phyloP scores from a whole-genome alignment of 2,113 vertebrate genomes.

The Phaethornis superciliosus region DNA sequence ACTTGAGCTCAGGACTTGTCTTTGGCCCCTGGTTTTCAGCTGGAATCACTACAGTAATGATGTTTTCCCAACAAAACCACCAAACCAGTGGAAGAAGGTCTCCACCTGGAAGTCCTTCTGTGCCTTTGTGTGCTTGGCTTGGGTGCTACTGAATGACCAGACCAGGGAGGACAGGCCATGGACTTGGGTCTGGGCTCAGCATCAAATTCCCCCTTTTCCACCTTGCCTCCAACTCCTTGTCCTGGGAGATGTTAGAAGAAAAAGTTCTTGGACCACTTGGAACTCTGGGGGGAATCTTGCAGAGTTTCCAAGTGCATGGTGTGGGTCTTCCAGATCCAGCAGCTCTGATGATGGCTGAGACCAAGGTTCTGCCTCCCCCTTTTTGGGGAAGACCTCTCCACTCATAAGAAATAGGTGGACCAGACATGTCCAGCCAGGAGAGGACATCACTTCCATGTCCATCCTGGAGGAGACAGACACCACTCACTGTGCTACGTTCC shows the following conservation, averaged over 20 bases:
- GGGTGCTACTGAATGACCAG: neutral
- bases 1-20: neutral
- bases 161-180: neutral
- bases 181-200: neutral
- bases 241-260: neutral
- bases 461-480: neutral
- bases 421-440: too few species aligned
- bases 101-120: rapidly evolving
- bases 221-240: neutral
- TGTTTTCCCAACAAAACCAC: neutral
- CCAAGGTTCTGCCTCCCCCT: neutral
- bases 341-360: neutral
- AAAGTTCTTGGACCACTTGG: neutral
- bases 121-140: neutral
- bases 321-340: neutral
- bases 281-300: too few species aligned
- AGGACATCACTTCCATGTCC: too few species aligned
- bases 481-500: too few species aligned
- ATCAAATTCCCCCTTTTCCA: neutral
- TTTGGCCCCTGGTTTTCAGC: neutral
- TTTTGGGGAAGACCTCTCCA: neutral
- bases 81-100: neutral
- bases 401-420: neutral
- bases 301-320: too few species aligned
- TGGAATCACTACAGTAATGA: neutral